Evolutionary conservation across 2,797 vertebrate genomes (phyloP).

Genomic region (Rhinella marina): DNA sequence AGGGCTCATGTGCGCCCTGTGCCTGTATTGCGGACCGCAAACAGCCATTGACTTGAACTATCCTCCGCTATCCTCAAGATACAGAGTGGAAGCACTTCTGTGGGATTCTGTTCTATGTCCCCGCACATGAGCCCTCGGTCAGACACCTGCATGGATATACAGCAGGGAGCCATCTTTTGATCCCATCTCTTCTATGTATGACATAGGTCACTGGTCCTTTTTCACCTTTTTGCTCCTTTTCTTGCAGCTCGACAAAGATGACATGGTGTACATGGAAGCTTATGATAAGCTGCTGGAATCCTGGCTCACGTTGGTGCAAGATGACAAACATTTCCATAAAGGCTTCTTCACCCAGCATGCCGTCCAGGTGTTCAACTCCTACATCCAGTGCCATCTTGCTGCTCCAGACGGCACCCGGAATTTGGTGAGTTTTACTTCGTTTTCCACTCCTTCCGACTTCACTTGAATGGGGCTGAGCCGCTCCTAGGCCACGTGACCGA

Average conservation of each 20-base stretch:
- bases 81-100: no score
- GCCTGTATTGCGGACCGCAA: background rate
- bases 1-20: no score
- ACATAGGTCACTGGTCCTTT: no score
- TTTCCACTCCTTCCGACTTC: background rate
- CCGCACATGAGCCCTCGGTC: no score
- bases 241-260: constrained; percentile 93
- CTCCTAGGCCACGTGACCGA: no score
- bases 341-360: constrained; percentile 96
- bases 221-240: background rate
- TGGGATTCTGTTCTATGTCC: no score
- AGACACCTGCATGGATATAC: no score
- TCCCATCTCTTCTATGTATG: no score
- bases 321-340: constrained; percentile 96
- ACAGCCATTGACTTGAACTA: no score
- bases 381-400: constrained; percentile 97
- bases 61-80: no score
- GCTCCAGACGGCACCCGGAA: constrained; percentile 97
- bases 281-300: constrained; percentile 97
- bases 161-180: no score
- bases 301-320: constrained; percentile 95
- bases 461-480: no score
- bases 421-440: constrained; percentile 81
- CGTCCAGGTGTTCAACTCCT: constrained; percentile 97
- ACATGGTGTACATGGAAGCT: constrained; percentile 99